Base-by-base conservation (phyloP, 2,888 invertebrate species). In the Gonocerus acuteangulatus region DNA sequence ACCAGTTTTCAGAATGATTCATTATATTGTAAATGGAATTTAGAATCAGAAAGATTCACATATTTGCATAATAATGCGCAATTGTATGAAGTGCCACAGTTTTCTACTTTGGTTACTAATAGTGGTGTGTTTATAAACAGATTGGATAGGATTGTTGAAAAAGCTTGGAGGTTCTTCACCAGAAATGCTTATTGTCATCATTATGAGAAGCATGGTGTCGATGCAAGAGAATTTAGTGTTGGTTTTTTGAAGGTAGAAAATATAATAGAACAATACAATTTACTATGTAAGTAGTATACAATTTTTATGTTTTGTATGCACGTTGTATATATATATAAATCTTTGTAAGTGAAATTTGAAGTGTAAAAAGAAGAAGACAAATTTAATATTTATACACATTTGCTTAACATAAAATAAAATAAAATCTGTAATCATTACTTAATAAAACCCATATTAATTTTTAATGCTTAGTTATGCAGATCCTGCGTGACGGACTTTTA, bases 121-220 rank as follows among this genome's bases (percentile, higher is more conserved):
- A 76, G 75, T 70, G 76, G 74, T 39, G 71, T 71, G 56, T 70
- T 77, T 57, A 69, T 72, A 65, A 64, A 69, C 21, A 70, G 74
- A 3, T 66, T 80, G 19, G 73, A 78, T 60, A 57, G 47, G 1
- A 70, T 77, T 27, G 69, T 77, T 21, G 72, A 72, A 6, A 77
- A 77, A 67, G 77, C 78, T 2, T 78, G 77, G 78, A 74, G 71
- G 59, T 71, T 75, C 60, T 80, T 77, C 68, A 71, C 72, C 2
- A 73, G 76, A 69, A 73, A 74, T 32, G 78, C 79, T 7, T 79
- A 76, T 70, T 68, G 79, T 36, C 79, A 80, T 71, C 78, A 78
- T 62, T 80, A 79, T 67, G 73, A 73, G 65, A 75, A 77, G 63
- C 77, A 72, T 68, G 76, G 74, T 34, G 68, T 79, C 36, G 74